Evolutionary conservation across 2,113 vertebrate genomes (phyloP).

Genomic region (Bubo scandiacus): DNA sequence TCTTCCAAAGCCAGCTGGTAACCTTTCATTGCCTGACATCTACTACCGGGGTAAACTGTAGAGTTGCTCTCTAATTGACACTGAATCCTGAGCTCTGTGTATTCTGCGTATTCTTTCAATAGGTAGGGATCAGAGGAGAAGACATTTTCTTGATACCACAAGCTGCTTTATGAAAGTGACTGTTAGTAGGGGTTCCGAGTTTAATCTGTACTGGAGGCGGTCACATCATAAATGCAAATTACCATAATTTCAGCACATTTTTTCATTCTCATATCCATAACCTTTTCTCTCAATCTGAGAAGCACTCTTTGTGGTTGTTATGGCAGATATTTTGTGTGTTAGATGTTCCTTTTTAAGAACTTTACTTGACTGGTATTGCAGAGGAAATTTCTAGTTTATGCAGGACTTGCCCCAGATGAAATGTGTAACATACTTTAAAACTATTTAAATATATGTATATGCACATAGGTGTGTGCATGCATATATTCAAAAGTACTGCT

Average conservation of each 20-base stretch:
- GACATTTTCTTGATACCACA: neutral
- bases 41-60: neutral
- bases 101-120: neutral
- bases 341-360: neutral
- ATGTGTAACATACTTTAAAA: neutral
- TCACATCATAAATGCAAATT: neutral
- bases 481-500: neutral
- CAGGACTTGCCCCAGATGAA: rapidly evolving
- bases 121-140: neutral
- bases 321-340: neutral
- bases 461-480: rapidly evolving
- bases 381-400: neutral
- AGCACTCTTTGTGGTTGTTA: neutral
- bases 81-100: neutral
- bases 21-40: slow-evolving; percentile 47
- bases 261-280: neutral
- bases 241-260: neutral
- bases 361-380: neutral
- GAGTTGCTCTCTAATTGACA: slow-evolving; percentile 37
- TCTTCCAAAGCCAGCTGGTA: slow-evolving; percentile 30
- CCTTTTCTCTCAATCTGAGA: neutral
- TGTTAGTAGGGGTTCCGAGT: neutral
- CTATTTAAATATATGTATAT: neutral
- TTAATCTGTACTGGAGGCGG: neutral
- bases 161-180: neutral